A percentile compares a stretch with the other conserved stretches of the same genome.
Conservation (phyloP, 2,113 vertebrate genomes). For the Clarias magur region DNA sequence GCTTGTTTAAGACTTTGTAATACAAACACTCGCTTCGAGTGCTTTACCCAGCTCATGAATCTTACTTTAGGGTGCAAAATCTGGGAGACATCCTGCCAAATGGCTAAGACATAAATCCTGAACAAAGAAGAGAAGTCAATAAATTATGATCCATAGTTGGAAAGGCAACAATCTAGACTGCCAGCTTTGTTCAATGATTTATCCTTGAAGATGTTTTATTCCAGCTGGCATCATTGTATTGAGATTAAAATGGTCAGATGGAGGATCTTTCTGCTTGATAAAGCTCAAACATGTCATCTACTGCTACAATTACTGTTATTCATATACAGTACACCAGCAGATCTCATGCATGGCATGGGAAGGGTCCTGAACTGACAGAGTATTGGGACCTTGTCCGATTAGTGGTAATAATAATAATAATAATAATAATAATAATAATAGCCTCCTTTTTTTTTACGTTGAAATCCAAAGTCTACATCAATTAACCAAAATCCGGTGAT, state of each 20-base stretch:
- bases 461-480: background rate
- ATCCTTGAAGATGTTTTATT: constrained; percentile 42
- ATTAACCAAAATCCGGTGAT: background rate
- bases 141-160: constrained; percentile 52
- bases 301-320: background rate
- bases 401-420: background rate
- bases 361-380: background rate
- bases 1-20: constrained; percentile 50
- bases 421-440: background rate
- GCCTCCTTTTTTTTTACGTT: background rate
- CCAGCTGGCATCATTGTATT: constrained; percentile 30
- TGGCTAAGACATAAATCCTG: constrained; percentile 48
- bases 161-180: constrained; percentile 46
- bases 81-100: constrained; percentile 43
- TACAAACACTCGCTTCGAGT: constrained; percentile 50
- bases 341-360: background rate
- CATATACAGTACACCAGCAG: background rate
- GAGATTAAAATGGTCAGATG: constrained; percentile 10
- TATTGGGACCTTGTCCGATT: background rate
- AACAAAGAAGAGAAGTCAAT: constrained; percentile 41
- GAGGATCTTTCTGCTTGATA: constrained; percentile 3
- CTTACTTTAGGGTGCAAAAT: constrained; percentile 52
- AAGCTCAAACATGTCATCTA: constrained; percentile 5
- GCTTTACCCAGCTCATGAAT: constrained; percentile 46
- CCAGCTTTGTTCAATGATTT: constrained; percentile 43